Percentiles rank a stretch among this genome's conserved stretches.
phyloP scores from a whole-genome alignment of 1,140 invertebrate species.

The Metopolophium dirhodum region DNA sequence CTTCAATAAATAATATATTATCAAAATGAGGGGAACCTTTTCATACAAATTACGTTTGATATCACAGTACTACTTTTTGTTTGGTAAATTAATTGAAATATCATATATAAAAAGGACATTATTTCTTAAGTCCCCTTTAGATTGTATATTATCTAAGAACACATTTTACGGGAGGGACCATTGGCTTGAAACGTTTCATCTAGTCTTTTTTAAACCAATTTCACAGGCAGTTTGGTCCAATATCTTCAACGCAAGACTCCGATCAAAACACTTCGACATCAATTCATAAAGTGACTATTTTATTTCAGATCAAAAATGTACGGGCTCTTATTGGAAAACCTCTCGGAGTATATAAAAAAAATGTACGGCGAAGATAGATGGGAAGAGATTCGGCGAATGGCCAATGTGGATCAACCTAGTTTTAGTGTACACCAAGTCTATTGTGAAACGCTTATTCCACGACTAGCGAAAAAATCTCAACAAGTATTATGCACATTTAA shows the following conservation, averaged over 20 bases:
- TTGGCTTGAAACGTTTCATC: not conserved
- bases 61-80: not conserved
- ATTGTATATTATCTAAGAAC: not conserved
- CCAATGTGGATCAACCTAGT: conserved; percentile 81
- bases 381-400: conserved; percentile 83
- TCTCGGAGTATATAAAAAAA: conserved; percentile 87
- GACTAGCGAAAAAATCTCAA: conserved; percentile 82
- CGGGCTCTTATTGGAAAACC: conserved; percentile 90
- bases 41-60: not conserved
- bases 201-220: conserved; percentile 10
- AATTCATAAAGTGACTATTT: not conserved
- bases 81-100: conserved; percentile 22
- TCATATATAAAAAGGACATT: not conserved
- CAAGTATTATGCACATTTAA: conserved; percentile 67
- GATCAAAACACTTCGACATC: not conserved
- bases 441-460: conserved; percentile 84
- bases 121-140: not conserved
- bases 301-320: conserved; percentile 76
- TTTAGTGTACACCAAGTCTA: conserved; percentile 94
- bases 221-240: conserved; percentile 35
- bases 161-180: not conserved
- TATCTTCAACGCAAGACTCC: not conserved
- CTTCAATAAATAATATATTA: conserved; percentile 17
- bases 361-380: conserved; percentile 91
- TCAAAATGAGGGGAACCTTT: not conserved